Evolutionary conservation across 1,140 invertebrate genomes (phyloP).

Genomic region (Macrocentrus cingulum): DNA sequence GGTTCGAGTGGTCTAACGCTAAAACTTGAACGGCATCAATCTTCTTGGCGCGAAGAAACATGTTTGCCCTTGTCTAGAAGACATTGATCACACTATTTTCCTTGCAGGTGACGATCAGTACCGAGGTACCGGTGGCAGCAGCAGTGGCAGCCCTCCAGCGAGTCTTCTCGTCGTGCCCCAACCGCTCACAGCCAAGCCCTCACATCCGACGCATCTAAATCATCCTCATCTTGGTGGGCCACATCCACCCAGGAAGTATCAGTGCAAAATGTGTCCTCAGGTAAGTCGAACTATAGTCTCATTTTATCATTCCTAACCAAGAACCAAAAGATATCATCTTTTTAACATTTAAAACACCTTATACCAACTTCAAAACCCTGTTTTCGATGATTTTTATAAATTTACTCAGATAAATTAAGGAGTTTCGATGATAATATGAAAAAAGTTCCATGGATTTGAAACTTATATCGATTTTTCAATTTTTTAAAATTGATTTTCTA

Average conservation of each 20-base stretch:
- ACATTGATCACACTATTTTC: conserved; percentile 7
- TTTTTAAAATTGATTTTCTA: too few relatives aligned
- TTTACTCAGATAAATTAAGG: too few relatives aligned
- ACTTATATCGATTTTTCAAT: too few relatives aligned
- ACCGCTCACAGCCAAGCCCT: conserved; percentile 74
- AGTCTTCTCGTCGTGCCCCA: conserved; percentile 87
- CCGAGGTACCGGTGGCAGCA: conserved; percentile 58
- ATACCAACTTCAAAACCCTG: too few relatives aligned
- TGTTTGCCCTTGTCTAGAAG: too few relatives aligned
- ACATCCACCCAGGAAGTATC: conserved; percentile 77
- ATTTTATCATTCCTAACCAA: not conserved
- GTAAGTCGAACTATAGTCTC: too few relatives aligned
- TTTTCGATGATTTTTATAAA: too few relatives aligned
- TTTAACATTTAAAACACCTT: too few relatives aligned
- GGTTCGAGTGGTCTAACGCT: too few relatives aligned
- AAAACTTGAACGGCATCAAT: too few relatives aligned
- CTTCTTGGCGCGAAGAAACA: not conserved
- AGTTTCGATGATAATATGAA: too few relatives aligned
- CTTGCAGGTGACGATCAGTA: conserved; percentile 58
- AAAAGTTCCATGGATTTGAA: too few relatives aligned
- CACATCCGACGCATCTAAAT: conserved; percentile 55
- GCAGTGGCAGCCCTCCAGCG: conserved; percentile 56
- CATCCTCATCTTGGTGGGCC: conserved; percentile 54
- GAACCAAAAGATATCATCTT: not conserved
- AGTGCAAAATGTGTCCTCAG: conserved; percentile 99